phyloP scores from a whole-genome alignment of 1,140 invertebrate genomes.

The Eumaeus atala region DNA sequence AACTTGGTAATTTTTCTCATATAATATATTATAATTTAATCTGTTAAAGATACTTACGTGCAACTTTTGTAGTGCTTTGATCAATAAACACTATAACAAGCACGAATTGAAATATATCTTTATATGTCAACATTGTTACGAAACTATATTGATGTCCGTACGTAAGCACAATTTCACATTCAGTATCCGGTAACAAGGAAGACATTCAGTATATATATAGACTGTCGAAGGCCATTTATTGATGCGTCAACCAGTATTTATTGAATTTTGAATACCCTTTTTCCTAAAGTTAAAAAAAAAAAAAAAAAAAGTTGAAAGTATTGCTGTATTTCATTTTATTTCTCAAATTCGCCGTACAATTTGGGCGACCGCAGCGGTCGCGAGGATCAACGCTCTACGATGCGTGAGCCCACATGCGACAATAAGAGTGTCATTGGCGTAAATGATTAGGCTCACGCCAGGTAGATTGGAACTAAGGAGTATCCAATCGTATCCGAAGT shows the following conservation, averaged over 20 bases:
- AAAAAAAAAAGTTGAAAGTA: too few species aligned
- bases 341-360: neutral
- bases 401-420: neutral
- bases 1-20: too few species aligned
- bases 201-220: conserved; percentile 16
- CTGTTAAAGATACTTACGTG: conserved; percentile 32
- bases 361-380: neutral
- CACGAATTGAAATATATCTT: neutral
- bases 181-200: conserved; percentile 13
- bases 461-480: neutral
- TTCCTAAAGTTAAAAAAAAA: neutral
- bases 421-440: neutral
- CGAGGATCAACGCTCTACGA: too few species aligned
- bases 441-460: neutral
- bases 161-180: conserved; percentile 1
- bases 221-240: neutral
- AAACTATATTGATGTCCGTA: conserved; percentile 11
- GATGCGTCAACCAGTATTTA: neutral
- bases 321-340: too few species aligned
- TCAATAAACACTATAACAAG: conserved; percentile 18
- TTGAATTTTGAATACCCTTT: neutral
- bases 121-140: neutral
- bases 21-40: neutral
- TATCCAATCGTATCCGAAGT: too few species aligned
- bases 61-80: conserved; percentile 27